phyloP scores from a whole-genome alignment of 2,797 vertebrate species.

The Schizopygopsis pylzovi region DNA sequence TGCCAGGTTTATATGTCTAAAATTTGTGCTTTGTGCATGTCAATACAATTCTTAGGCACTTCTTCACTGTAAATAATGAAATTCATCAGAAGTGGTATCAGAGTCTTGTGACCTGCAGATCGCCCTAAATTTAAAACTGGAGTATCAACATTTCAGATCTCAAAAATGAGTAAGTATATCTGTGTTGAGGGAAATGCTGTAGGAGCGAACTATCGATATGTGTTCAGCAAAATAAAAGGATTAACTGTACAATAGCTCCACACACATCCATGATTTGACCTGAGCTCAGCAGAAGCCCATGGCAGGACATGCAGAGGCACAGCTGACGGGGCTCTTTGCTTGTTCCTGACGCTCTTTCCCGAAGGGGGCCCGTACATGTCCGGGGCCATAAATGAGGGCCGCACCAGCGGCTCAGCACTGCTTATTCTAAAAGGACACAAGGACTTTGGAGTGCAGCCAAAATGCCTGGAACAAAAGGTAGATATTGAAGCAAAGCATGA shows the following conservation, averaged over 20 bases:
- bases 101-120: not conserved
- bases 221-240: conserved; percentile 73
- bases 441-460: conserved; percentile 73
- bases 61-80: not conserved
- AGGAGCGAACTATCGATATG: conserved; percentile 57
- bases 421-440: conserved; percentile 71
- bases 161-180: not conserved
- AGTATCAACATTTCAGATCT: not conserved
- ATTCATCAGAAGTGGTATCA: not conserved
- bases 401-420: conserved; percentile 67
- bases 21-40: not conserved
- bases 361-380: conserved; percentile 75
- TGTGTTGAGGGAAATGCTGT: not conserved
- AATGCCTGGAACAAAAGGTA: conserved; percentile 84
- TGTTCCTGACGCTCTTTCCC: conserved; percentile 76
- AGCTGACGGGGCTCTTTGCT: conserved; percentile 85
- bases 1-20: not conserved
- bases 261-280: conserved; percentile 69
- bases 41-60: not conserved
- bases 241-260: conserved; percentile 69
- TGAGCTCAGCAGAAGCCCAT: conserved; percentile 80
- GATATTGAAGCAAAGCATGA: not conserved
- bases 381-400: conserved; percentile 79
- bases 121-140: not conserved
- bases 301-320: conserved; percentile 60